These are phyloP conservation scores for Philereme transversata DNA, from an alignment of 2,888 invertebrate species.

Conservation along the genomic window DNA sequence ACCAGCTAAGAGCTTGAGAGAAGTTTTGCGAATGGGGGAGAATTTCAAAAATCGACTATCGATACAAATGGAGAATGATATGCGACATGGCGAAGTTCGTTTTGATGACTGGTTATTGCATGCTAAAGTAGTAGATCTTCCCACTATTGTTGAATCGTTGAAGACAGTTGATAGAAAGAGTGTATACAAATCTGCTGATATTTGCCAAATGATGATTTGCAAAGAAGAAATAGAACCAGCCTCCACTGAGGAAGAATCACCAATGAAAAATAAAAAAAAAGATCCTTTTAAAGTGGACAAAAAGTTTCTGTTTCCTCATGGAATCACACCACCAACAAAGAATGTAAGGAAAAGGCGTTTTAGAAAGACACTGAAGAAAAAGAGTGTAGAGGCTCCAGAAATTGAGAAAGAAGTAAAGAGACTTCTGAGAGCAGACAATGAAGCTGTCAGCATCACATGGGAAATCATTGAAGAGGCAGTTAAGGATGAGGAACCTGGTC, in stretches of 20 bases:
- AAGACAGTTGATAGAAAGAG: constrained; percentile 98
- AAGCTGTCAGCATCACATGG: constrained; percentile 94
- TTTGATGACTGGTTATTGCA: constrained; percentile 95
- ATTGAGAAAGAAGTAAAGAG: constrained; percentile 99
- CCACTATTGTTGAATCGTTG: constrained; percentile 95
- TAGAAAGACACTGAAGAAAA: constrained; percentile 97
- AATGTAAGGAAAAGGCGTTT: constrained; percentile 97
- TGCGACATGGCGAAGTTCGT: constrained; percentile 94
- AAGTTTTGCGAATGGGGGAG: constrained; percentile 90
- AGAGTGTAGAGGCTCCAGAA: constrained; percentile 98
- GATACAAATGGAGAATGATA: constrained; percentile 94
- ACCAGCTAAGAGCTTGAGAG: constrained; percentile 88
- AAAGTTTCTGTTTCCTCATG: constrained; percentile 97
- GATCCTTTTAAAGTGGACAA: constrained; percentile 93
- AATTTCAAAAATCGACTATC: constrained; percentile 92
- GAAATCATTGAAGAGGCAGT: constrained; percentile 92
- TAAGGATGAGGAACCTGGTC: constrained; percentile 91
- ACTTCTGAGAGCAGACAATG: constrained; percentile 94
- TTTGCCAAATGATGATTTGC: constrained; percentile 96
- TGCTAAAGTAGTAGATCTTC: constrained; percentile 95
- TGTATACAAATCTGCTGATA: constrained; percentile 98
- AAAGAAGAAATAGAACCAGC: constrained; percentile 93
- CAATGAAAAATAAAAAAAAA: constrained; percentile 92
- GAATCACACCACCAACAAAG: constrained; percentile 97
- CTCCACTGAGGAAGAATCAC: constrained; percentile 90